Evolutionary conservation across 1,140 invertebrate genomes (phyloP).

Genomic region (Drosophila seguyi): DNA sequence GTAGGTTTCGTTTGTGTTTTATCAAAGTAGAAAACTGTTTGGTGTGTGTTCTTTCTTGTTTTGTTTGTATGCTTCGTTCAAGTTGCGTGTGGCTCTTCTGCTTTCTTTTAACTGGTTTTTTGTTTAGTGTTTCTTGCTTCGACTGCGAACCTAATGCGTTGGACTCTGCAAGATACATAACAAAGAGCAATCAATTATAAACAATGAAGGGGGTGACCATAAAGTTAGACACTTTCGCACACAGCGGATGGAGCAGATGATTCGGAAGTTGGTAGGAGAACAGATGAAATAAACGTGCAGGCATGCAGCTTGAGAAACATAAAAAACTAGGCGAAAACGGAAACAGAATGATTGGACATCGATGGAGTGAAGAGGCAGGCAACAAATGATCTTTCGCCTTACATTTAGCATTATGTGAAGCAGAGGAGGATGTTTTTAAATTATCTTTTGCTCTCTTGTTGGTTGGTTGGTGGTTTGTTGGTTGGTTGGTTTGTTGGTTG

Average conservation of each 20-base stretch:
- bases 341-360: slow-evolving; percentile 5
- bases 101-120: slow-evolving; percentile 51
- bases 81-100: slow-evolving; percentile 50
- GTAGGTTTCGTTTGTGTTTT: slow-evolving; percentile 70
- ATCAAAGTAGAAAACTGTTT: slow-evolving; percentile 81
- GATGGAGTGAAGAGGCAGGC: slow-evolving; percentile 25
- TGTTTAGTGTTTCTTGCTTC: slow-evolving; percentile 35
- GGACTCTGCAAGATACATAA: slow-evolving; percentile 81
- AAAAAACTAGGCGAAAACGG: slow-evolving; percentile 2
- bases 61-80: slow-evolving; percentile 51
- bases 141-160: slow-evolving; percentile 73
- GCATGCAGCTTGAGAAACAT: background rate
- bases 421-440: slow-evolving; percentile 35
- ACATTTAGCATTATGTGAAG: slow-evolving; percentile 63
- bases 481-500: slow-evolving; percentile 28
- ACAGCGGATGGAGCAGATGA: slow-evolving; percentile 21
- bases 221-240: slow-evolving; percentile 26
- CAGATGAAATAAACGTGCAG: slow-evolving; percentile 33
- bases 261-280: background rate
- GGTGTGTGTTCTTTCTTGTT: slow-evolving; percentile 60
- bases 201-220: slow-evolving; percentile 13
- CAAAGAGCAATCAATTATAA: slow-evolving; percentile 59
- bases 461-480: slow-evolving; percentile 31
- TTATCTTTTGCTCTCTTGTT: slow-evolving; percentile 58
- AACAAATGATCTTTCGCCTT: slow-evolving; percentile 53